These are phyloP conservation scores for Lophura nycthemera DNA, from an alignment of 2,113 vertebrate genomes.

Conservation along the genomic window DNA sequence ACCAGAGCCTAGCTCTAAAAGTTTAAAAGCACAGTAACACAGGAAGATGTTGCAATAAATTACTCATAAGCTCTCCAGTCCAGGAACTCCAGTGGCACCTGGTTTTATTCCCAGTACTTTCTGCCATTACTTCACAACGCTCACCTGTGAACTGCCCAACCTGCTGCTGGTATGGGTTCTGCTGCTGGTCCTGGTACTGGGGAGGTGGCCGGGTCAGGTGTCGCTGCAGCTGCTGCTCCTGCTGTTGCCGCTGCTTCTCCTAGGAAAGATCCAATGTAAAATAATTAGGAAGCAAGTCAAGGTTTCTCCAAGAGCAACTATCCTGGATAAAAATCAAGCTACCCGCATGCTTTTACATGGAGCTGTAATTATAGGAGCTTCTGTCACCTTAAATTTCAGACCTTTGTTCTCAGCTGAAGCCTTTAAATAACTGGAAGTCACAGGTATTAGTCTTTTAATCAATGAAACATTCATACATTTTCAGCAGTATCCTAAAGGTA, in stretches of 20 bases:
- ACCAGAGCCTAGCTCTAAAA: background rate
- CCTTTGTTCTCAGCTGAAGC: background rate
- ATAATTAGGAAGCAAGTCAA: background rate
- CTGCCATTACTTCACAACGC: background rate
- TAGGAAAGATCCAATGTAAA: slow-evolving; percentile 46
- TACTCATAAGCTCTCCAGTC: slow-evolving; percentile 11
- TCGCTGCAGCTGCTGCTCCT: slow-evolving; percentile 93
- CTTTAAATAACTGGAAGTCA: background rate
- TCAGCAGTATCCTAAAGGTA: background rate
- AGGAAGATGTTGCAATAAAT: background rate
- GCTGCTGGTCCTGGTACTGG: slow-evolving; percentile 94
- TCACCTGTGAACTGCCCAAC: slow-evolving; percentile 90
- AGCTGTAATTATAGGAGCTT: background rate
- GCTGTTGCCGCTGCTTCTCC: slow-evolving; percentile 93
- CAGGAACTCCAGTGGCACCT: background rate
- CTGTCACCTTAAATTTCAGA: background rate
- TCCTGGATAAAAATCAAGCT: background rate
- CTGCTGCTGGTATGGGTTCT: slow-evolving; percentile 87
- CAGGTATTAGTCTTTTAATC: background rate
- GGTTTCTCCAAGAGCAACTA: background rate
- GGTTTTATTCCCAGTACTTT: background rate
- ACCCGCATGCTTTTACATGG: background rate
- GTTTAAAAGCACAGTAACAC: background rate
- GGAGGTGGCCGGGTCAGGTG: slow-evolving; percentile 94
- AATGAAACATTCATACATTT: background rate